Conservation (phyloP, 2,113 vertebrate species). For the Marcusenius ussheri region DNA sequence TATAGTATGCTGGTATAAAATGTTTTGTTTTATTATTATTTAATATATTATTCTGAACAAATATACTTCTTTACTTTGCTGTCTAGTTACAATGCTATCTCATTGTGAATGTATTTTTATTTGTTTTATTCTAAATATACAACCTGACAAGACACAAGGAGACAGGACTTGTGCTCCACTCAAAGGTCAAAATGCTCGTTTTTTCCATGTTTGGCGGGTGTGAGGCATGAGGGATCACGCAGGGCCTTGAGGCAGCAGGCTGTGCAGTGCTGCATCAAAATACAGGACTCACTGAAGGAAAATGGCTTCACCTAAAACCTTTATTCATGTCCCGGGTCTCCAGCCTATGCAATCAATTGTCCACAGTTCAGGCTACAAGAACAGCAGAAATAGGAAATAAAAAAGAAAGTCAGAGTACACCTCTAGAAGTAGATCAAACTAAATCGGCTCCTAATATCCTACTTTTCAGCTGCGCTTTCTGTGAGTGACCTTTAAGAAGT, state of each 20-base stretch:
- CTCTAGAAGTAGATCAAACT: neutral
- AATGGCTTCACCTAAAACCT: neutral
- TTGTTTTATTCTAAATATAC: neutral
- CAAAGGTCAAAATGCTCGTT: neutral
- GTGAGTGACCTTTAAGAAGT: neutral
- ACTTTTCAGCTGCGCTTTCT: neutral
- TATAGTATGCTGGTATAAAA: neutral
- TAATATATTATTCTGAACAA: neutral
- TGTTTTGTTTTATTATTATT: neutral
- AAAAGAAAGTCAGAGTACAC: neutral
- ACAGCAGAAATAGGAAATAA: neutral
- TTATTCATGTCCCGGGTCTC: neutral
- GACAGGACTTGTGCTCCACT: neutral
- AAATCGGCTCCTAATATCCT: neutral
- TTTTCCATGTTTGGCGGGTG: neutral
- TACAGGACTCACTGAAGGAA: neutral
- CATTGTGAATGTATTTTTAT: neutral
- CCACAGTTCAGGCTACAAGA: neutral
- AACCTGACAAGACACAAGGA: neutral
- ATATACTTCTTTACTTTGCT: neutral
- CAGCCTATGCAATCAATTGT: neutral
- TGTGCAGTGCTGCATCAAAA: slow-evolving; percentile 8
- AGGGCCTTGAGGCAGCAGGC: slow-evolving; percentile 4
- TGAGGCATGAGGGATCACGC: neutral
- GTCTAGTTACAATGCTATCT: neutral